Base-by-base conservation (phyloP, 2,797 vertebrate species). In the Sparus aurata region DNA sequence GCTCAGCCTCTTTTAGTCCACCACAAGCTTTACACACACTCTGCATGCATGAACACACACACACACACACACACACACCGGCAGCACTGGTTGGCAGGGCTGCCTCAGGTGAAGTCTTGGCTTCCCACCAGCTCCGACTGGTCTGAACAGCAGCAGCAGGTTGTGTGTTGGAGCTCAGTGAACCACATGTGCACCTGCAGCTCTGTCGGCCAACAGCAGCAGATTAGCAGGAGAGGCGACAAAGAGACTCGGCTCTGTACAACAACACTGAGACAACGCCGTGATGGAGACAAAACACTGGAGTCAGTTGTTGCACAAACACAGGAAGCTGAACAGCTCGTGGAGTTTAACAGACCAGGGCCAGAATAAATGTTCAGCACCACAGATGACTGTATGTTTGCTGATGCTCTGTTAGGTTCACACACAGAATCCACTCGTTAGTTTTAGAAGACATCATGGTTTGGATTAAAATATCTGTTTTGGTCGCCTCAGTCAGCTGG, bases 1-100 rank as follows among this genome's bases (percentile, higher is more conserved):
- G 41, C 63, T 83, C 77, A 65, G 69, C 64, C 64, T 18, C 25
- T 55, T 69, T 47, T 61, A n/a, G 71, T 69, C 62, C 71, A 69
- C 77, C 85, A 49, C 18, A 16, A 30, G 47, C 46, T 69, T 12
- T 60, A 18, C 59, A 61, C 69, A 76, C 52, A 47, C 20, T 43
- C 60, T 55, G 27, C 20, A 5, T 63, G 54, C 23, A 77, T 45
- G 38, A 60, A 30, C 9, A 34, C 46, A 64, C 20, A 15, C 49
- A 13, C 41, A 43, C 41, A 43, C 41, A 43, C 41, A 43, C 41
- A 43, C 41, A 43, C 2, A 43, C 3, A 41, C 38, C n/a, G 46
- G 43, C 65, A 49, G 59, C 30, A n/a, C n/a, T n/a, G n/a, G n/a
- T n/a, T n/a, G n/a, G n/a, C n/a, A n/a, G n/a, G n/a, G n/a, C n/a